Percentiles rank a stretch among this genome's conserved stretches.
Conservation (phyloP, 2,888 invertebrate genomes). For the Aplocera efformata region DNA sequence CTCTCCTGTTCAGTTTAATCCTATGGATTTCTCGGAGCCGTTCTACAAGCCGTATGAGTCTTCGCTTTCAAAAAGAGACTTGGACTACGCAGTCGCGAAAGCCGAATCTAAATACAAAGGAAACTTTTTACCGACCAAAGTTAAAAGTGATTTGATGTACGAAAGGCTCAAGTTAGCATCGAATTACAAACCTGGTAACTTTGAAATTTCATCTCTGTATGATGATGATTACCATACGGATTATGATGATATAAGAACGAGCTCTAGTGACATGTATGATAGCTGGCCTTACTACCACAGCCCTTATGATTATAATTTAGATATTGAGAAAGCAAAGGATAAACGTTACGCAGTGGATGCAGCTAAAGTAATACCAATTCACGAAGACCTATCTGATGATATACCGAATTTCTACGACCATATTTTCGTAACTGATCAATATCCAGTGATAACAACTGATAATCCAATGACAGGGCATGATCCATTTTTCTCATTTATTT, state of each 20-base stretch:
- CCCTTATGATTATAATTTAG: conserved; percentile 52
- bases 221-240: conserved; percentile 46
- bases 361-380: conserved; percentile 52
- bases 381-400: conserved; percentile 52
- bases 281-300: conserved; percentile 56
- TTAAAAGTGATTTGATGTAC: conserved; percentile 38
- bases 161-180: conserved; percentile 45
- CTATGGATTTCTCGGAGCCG: conserved; percentile 9
- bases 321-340: conserved; percentile 53
- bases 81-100: conserved; percentile 37
- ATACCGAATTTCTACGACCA: conserved; percentile 28
- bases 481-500: conserved; percentile 59
- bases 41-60: conserved; percentile 12
- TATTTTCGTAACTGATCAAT: conserved; percentile 23
- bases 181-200: conserved; percentile 40
- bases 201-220: conserved; percentile 30
- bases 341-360: conserved; percentile 47
- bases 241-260: conserved; percentile 57
- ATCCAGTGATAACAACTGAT: conserved; percentile 33
- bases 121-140: conserved; percentile 34
- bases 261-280: conserved; percentile 45
- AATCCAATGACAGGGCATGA: conserved; percentile 54
- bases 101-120: conserved; percentile 38
- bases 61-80: conserved; percentile 21
- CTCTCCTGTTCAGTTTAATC: conserved; percentile 6